These are phyloP conservation scores for Augochlora pura DNA, from an alignment of 1,140 invertebrate species.

Conservation along the genomic window DNA sequence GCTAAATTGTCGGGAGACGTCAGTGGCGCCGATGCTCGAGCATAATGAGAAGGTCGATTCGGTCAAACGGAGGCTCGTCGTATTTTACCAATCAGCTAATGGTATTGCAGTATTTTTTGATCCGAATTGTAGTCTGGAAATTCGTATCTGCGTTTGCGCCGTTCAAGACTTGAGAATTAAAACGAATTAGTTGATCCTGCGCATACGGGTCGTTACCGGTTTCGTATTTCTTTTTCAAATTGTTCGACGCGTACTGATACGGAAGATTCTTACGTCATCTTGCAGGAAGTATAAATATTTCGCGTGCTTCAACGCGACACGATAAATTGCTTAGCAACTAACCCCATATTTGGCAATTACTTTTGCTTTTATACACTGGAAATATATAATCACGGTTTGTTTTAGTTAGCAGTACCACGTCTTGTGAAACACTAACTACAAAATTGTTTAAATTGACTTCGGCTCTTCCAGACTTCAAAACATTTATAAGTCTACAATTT, in stretches of 20 bases:
- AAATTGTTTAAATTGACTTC: too few species aligned
- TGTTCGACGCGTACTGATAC: background rate
- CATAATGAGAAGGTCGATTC: constrained; percentile 66
- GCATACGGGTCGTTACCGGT: background rate
- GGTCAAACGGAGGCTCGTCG: constrained; percentile 70
- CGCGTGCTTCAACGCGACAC: background rate
- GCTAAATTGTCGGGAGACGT: constrained; percentile 19
- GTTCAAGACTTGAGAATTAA: background rate
- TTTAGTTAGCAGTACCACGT: too few species aligned
- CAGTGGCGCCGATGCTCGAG: constrained; percentile 50
- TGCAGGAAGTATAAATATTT: background rate
- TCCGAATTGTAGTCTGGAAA: background rate
- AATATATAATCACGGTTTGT: too few species aligned
- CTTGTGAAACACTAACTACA: too few species aligned
- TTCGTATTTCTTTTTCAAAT: constrained; percentile 3
- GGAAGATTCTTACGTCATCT: background rate
- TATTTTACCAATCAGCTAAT: constrained; percentile 61
- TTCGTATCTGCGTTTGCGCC: background rate
- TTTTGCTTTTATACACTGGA: too few species aligned
- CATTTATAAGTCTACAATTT: too few species aligned
- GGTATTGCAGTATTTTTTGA: constrained; percentile 39
- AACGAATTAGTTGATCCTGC: background rate
- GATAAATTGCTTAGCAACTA: too few species aligned
- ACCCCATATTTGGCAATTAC: too few species aligned
- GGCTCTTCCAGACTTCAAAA: too few species aligned